A percentile compares a stretch with the other conserved stretches of the same genome.
Evolutionary conservation across 2,888 invertebrate genomes (phyloP).

Genomic region (Rotaria sp.): DNA sequence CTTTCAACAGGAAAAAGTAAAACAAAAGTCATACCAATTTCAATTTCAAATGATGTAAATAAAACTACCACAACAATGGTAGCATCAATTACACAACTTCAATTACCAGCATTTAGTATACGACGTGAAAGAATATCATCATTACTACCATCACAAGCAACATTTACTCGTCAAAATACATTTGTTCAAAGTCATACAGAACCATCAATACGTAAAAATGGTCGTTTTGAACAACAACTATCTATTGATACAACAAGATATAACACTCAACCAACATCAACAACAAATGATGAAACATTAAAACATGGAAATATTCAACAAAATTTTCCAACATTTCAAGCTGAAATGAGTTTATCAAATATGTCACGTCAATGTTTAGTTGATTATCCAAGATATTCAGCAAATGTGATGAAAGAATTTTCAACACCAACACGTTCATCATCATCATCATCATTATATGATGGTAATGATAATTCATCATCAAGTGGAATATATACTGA

Average conservation of each 20-base stretch:
- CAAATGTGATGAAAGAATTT: neutral
- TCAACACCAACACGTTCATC: neutral
- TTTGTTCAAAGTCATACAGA: neutral
- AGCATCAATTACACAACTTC: neutral
- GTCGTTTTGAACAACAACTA: neutral
- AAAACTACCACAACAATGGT: neutral
- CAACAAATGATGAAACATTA: neutral
- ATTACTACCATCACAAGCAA: neutral
- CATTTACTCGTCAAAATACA: neutral
- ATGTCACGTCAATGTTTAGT: neutral
- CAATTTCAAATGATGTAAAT: neutral
- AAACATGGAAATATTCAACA: neutral
- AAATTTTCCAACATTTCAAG: neutral
- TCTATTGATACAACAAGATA: neutral
- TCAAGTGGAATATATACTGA: neutral
- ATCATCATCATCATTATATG: neutral
- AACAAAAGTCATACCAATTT: neutral
- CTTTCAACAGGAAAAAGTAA: neutral
- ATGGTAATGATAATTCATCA: neutral
- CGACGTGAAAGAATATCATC: neutral
- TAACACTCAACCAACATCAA: neutral
- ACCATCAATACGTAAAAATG: neutral
- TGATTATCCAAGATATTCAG: neutral
- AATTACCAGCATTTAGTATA: neutral
- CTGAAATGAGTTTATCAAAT: neutral